Conservation (phyloP, 2,888 invertebrate species). For the Rhagium mordax region DNA sequence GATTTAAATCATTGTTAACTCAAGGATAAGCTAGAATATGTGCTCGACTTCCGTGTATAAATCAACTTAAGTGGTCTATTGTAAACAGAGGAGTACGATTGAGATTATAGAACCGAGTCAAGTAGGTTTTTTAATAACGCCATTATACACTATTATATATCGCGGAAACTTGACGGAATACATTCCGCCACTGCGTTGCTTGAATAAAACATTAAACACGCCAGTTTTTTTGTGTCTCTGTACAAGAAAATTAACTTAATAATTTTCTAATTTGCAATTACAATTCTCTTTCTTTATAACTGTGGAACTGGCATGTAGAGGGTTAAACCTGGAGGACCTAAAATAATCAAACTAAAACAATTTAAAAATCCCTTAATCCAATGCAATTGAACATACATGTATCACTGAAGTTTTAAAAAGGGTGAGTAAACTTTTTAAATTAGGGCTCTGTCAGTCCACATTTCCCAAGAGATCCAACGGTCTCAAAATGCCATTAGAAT, state of each 20-base stretch:
- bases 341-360: neutral
- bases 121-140: neutral
- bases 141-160: too few relatives aligned
- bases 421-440: slow-evolving; percentile 30
- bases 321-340: too few relatives aligned
- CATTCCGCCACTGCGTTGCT: too few relatives aligned
- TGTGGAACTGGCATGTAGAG: too few relatives aligned
- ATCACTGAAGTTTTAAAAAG: slow-evolving; percentile 20
- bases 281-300: too few relatives aligned
- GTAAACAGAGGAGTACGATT: neutral
- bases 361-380: slow-evolving; percentile 8
- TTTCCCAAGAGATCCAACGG: slow-evolving; percentile 21
- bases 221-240: too few relatives aligned
- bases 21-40: neutral
- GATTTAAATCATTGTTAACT: slow-evolving; percentile 4
- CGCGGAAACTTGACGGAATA: neutral
- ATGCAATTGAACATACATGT: slow-evolving; percentile 10
- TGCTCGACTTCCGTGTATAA: neutral
- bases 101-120: neutral
- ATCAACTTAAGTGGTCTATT: neutral
- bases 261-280: too few relatives aligned
- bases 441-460: slow-evolving; percentile 21
- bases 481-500: slow-evolving; percentile 24
- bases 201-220: too few relatives aligned
- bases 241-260: too few relatives aligned